phyloP scores from a whole-genome alignment of 2,888 invertebrate species.

The Pyrgus malvae region DNA sequence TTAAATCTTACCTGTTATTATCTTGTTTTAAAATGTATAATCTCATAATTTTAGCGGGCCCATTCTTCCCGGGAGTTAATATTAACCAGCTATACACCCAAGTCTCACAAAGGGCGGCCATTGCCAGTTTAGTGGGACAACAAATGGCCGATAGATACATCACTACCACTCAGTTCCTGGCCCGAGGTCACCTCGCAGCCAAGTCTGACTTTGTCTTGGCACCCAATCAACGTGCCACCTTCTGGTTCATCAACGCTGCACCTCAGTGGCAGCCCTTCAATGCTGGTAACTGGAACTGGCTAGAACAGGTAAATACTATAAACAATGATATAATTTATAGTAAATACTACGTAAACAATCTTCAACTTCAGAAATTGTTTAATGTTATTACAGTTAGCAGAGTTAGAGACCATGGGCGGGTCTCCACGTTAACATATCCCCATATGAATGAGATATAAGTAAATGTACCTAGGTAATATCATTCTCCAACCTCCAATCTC shows the following conservation, averaged over 20 bases:
- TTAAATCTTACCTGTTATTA: no score
- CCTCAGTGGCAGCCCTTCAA: constrained; percentile 86
- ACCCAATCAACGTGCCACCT: constrained; percentile 80
- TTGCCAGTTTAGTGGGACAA: constrained; percentile 53
- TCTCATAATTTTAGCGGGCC: constrained; percentile 65
- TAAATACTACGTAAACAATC: neutral
- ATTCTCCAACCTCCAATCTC: no score
- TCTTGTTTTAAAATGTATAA: no score
- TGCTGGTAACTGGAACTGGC: constrained; percentile 80
- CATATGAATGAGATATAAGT: no score
- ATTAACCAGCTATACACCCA: constrained; percentile 64
- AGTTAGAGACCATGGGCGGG: neutral
- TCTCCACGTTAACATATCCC: no score
- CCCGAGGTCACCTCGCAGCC: constrained; percentile 84
- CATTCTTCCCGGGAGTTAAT: constrained; percentile 69
- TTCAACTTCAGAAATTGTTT: neutral
- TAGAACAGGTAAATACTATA: constrained; percentile 60
- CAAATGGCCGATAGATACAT: constrained; percentile 69
- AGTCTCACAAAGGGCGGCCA: constrained; percentile 51
- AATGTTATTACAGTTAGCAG: neutral
- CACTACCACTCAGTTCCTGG: constrained; percentile 62
- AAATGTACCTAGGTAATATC: no score
- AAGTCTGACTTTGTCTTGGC: constrained; percentile 84
- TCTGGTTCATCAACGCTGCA: constrained; percentile 84
- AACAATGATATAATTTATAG: neutral